Evolutionary conservation across 1,140 invertebrate genomes (phyloP), one percentile per base, ranked within the genome.

Genomic region (Magallana gigas): DNA sequence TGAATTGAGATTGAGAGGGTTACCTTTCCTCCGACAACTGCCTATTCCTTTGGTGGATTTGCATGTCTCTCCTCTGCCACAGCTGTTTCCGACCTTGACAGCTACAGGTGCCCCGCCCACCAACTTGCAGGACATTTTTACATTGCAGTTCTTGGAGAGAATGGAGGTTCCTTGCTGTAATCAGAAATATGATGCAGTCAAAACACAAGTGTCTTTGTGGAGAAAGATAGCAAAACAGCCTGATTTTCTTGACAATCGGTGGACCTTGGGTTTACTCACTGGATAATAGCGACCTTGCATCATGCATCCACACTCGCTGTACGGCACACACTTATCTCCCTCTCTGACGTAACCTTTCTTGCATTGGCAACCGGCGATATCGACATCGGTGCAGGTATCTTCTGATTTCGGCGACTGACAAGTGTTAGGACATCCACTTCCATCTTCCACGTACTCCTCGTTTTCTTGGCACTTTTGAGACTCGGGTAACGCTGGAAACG

Each of bases 301-400:
- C 18, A 76, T 11, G 23, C 68, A 76, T 60, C 85, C 85, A 83
- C 85, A 87, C n/a, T 83, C 8, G 23, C 36, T 64, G 14, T 56
- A n/a, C 16, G 57, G 85, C 0, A 87, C 58, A 76, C 85, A 87
- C 4, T 58, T 83, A 60, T 87, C 59, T 57, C 85, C 85, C 36
- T 71, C 68, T 68, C 29, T 82, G 23, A 60, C 18, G 58, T 57
- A 87, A 18, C 85, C 85, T 12, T 60, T 9, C 57, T 82, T 82
- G 23, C 85, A 87, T 14, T 59, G 23, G 62, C 85, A 87, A 7
- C 85, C 85, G 16, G 62, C 85, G 16, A 83, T 29, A 14, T 82
- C 59, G 8, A 58, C 57, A n/a, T 60, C 12, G 7, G 11, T 60
- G 57, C 85, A 82, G 7, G 4, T 48, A 1, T 48, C 6, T 83